Evolutionary conservation across 2,113 vertebrate species (phyloP), one percentile per base, ranked within the genome.

Genomic region (Poeciliopsis prolifica): DNA sequence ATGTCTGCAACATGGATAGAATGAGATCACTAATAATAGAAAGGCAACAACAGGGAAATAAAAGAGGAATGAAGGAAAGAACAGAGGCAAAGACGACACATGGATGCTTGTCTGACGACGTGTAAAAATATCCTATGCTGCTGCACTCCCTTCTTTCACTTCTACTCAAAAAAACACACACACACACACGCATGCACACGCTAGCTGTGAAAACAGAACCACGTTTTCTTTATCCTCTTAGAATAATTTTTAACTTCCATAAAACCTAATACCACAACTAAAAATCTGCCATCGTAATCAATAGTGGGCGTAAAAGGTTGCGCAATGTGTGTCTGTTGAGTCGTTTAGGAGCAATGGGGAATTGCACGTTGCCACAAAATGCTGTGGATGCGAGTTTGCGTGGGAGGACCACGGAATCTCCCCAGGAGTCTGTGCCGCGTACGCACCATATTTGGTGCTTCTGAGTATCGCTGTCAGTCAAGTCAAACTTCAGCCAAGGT

Each of bases 361-460:
- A 82, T 87, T 74, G 61, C 61, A 54, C 72, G 37, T 78, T 81
- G 80, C 75, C 37, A 76, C 75, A 81, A 87, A 90, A 87, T 73
- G n/a, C 78, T 79, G 75, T 79, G 85, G 77, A 83, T 77, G 70
- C 76, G 72, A 88, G 78, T 61, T 70, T 40, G 81, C 63, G 86
- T 91, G 91, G 90, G 90, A 91, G 90, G 85, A 79, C 68, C 60
- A 78, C 42, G 71, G 84, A 91, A 89, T 86, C 82, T 90, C 86
- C 89, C 82, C 78, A 80, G 89, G 82, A 88, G 80, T 80, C 89
- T 51, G 71, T 15, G 79, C 81, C 24, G 75, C 79, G 73, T 84
- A 74, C 79, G 73, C 13, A 54, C 91, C 91, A 90, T 92, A 91
- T 92, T 91, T 89, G 90, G 91, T 89, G 84, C 79, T 85, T 86